phyloP scores from a whole-genome alignment of 2,113 vertebrate genomes.

The Datnioides undecimradiatus region DNA sequence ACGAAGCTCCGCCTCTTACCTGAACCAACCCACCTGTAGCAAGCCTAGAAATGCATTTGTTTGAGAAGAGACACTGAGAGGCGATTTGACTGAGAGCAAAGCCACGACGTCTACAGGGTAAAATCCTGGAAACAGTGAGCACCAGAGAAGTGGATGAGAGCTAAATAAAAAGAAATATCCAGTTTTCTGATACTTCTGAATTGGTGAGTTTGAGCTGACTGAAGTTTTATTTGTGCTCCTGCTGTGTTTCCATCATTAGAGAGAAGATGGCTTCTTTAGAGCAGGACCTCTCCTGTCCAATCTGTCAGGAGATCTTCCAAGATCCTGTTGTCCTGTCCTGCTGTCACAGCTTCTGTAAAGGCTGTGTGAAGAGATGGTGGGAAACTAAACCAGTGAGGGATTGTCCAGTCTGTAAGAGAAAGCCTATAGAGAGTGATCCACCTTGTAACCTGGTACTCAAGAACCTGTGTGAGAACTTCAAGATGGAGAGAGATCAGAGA shows the following conservation, averaged over 20 bases:
- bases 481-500: background rate
- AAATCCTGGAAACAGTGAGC: conserved; percentile 8
- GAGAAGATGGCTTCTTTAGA: background rate
- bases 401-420: background rate
- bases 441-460: background rate
- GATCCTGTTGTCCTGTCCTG: conserved; percentile 8
- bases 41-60: background rate
- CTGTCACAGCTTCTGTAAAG: conserved; percentile 30
- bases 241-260: background rate
- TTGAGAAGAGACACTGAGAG: background rate
- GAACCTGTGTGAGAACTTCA: conserved; percentile 15
- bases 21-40: background rate
- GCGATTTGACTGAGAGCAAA: background rate
- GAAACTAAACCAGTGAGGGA: background rate
- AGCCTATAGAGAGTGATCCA: background rate
- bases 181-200: background rate
- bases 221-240: background rate
- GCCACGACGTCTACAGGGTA: background rate
- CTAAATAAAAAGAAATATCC: background rate
- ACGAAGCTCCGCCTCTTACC: conserved; percentile 15
- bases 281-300: conserved; percentile 4
- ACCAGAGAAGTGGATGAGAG: background rate
- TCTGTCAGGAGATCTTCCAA: background rate
- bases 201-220: background rate
- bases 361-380: conserved; percentile 24